Conservation (phyloP, 2,888 invertebrate genomes). For the Hemithea aestivaria region DNA sequence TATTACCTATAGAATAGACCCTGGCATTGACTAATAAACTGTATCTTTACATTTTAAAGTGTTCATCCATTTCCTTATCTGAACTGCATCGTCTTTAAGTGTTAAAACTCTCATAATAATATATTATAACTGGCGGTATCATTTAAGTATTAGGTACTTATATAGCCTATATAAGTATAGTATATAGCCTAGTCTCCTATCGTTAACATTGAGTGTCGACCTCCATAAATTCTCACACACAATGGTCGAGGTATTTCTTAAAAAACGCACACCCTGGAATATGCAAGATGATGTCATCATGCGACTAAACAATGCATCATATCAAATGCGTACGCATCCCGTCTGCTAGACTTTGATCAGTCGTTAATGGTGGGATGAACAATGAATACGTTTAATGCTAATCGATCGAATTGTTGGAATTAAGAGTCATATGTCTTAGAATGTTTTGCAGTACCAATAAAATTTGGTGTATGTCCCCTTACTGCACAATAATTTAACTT, state of each 20-base stretch:
- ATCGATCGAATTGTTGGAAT: constrained; percentile 4
- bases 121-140: no score
- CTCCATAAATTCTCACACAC: constrained; percentile 4
- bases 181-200: no score
- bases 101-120: no score
- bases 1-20: no score
- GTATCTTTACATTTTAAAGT: background rate
- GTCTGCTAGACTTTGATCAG: constrained; percentile 19
- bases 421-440: constrained; percentile 2
- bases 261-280: constrained; percentile 11
- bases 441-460: no score
- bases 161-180: no score
- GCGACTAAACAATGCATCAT: constrained; percentile 24
- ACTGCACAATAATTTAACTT: no score
- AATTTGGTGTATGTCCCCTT: no score
- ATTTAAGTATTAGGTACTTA: no score
- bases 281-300: constrained; percentile 21
- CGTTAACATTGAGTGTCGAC: constrained; percentile 1
- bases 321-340: constrained; percentile 15
- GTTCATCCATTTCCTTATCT: constrained; percentile 6
- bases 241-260: constrained; percentile 7
- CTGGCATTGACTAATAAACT: no score
- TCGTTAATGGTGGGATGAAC: constrained; percentile 19
- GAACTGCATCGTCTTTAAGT: constrained; percentile 1
- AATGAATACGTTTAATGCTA: constrained; percentile 13